Conservation (phyloP, 2,797 vertebrate genomes). For the Chaenodraco wilsoni region DNA sequence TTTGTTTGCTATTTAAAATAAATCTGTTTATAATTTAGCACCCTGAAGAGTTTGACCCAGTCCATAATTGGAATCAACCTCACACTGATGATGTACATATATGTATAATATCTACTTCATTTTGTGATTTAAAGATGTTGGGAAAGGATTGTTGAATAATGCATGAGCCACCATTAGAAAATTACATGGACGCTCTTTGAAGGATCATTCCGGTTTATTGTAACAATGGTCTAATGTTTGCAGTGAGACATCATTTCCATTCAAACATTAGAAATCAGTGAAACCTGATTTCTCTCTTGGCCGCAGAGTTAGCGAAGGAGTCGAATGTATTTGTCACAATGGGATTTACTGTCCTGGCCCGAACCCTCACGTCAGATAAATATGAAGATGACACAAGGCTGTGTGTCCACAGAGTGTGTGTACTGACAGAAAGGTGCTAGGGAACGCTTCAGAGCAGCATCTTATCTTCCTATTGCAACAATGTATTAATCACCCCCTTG, state of each 20-base stretch:
- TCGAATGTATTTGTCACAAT: background rate
- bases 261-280: background rate
- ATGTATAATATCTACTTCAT: background rate
- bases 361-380: background rate
- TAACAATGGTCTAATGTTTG: background rate
- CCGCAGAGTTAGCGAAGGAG: background rate
- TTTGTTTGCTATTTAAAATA: slow-evolving; percentile 52
- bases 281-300: background rate
- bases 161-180: background rate
- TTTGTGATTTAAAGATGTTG: slow-evolving; percentile 11
- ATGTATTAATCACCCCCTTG: too few species aligned
- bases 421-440: too few species aligned
- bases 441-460: too few species aligned
- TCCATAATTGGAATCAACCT: slow-evolving; percentile 6
- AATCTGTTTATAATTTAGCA: slow-evolving; percentile 27
- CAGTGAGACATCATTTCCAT: background rate
- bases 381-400: background rate
- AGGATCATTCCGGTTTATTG: slow-evolving; percentile 14
- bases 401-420: too few species aligned
- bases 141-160: slow-evolving; percentile 4
- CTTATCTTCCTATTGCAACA: too few species aligned
- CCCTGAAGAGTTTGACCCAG: slow-evolving; percentile 17
- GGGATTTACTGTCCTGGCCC: background rate
- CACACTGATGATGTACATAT: slow-evolving; percentile 9
- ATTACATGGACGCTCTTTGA: background rate